phyloP scores from a whole-genome alignment of 2,113 vertebrate species.

The Illadopsis cleaveri region DNA sequence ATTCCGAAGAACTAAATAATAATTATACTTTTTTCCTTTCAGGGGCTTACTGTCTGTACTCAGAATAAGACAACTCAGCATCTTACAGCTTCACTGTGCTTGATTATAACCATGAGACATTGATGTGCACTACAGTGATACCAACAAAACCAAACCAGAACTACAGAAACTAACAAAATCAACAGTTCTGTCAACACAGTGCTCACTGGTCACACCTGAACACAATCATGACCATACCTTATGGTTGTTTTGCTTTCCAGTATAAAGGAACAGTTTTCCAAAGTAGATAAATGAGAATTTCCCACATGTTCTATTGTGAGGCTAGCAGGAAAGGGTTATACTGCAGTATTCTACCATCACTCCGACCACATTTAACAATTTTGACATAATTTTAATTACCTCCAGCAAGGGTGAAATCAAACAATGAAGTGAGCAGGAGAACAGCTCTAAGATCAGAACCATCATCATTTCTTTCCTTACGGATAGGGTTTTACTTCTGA shows the following conservation, averaged over 20 bases:
- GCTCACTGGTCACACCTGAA: neutral
- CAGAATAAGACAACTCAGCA: neutral
- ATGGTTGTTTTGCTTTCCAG: neutral
- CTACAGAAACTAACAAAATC: rapidly evolving
- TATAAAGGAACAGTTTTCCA: neutral
- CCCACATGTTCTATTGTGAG: neutral
- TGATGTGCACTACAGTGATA: rapidly evolving
- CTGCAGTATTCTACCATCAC: neutral
- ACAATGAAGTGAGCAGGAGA: neutral
- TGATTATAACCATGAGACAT: neutral
- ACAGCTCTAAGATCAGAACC: neutral
- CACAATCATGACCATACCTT: neutral
- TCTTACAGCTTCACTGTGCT: neutral
- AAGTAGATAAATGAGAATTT: neutral
- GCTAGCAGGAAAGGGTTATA: neutral
- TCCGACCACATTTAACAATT: neutral
- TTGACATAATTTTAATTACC: neutral
- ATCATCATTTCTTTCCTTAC: neutral
- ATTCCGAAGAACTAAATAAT: neutral
- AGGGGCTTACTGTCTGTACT: neutral
- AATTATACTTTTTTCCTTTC: neutral
- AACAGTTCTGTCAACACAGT: neutral
- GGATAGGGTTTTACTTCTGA: neutral
- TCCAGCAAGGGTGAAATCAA: neutral
- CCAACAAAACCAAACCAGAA: neutral